These are phyloP conservation scores for Monochamus saltuarius DNA, from an alignment of 1,140 invertebrate species.

Conservation along the genomic window DNA sequence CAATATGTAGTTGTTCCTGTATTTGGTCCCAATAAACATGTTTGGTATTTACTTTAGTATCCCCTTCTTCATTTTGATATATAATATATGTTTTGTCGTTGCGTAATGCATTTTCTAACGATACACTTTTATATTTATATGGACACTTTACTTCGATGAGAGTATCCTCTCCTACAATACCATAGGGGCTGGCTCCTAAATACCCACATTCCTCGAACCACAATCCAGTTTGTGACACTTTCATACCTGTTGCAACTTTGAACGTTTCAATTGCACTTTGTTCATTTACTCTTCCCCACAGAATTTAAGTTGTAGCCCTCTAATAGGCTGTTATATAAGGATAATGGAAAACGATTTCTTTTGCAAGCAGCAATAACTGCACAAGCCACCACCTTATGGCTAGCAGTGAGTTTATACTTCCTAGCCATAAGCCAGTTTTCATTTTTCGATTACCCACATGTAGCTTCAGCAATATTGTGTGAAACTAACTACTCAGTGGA, in stretches of 20 bases:
- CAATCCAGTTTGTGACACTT: slow-evolving; percentile 17
- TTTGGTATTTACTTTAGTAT: slow-evolving; percentile 15
- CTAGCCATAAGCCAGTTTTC: slow-evolving; percentile 5
- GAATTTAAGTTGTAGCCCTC: slow-evolving; percentile 15
- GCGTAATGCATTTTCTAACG: slow-evolving; percentile 4
- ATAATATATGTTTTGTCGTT: slow-evolving; percentile 22
- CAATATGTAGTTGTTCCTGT: slow-evolving; percentile 22
- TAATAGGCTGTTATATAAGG: slow-evolving; percentile 11
- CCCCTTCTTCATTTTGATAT: slow-evolving; percentile 13
- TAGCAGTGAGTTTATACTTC: slow-evolving; percentile 1
- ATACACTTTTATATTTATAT: slow-evolving; percentile 19
- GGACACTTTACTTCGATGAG: slow-evolving; percentile 36
- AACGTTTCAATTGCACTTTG: too few relatives aligned
- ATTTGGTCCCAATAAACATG: slow-evolving; percentile 31
- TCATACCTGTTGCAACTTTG: neutral
- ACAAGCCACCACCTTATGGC: too few relatives aligned
- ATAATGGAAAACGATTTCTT: slow-evolving; percentile 7
- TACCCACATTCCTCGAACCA: slow-evolving; percentile 25
- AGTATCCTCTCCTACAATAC: slow-evolving; percentile 26
- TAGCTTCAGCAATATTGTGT: too few relatives aligned
- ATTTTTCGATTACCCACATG: too few relatives aligned
- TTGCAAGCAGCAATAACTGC: neutral
- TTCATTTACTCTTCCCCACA: slow-evolving; percentile 22
- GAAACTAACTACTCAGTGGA: too few relatives aligned
- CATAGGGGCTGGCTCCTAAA: slow-evolving; percentile 32